Evolutionary conservation across 2,888 invertebrate genomes (phyloP).

Genomic region (Ormia ochracea): DNA sequence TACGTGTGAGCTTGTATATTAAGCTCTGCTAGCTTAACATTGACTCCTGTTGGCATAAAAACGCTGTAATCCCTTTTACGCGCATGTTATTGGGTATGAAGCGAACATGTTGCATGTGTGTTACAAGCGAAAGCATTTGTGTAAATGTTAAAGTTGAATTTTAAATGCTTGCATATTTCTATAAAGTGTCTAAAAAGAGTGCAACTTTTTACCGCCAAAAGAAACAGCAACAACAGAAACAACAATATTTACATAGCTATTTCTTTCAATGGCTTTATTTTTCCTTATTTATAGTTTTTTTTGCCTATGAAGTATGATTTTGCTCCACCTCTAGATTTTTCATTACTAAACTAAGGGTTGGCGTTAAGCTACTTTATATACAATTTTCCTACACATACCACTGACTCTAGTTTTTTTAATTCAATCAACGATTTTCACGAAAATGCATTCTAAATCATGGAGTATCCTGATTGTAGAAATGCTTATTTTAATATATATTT

Average conservation of each 20-base stretch:
- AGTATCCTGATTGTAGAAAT: no score
- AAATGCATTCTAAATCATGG: background rate
- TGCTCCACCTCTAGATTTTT: conserved; percentile 32
- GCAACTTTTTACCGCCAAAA: conserved; percentile 41
- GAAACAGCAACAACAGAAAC: conserved; percentile 31
- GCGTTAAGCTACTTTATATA: conserved; percentile 30
- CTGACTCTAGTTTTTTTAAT: background rate
- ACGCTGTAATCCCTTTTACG: background rate
- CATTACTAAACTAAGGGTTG: conserved; percentile 45
- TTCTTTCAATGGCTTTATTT: conserved; percentile 10
- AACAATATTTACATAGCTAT: conserved; percentile 47
- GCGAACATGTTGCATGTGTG: conserved; percentile 24
- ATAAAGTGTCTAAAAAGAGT: conserved; percentile 26
- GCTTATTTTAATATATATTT: no score
- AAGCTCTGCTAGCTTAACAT: background rate
- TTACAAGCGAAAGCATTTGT: background rate
- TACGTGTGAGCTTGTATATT: background rate
- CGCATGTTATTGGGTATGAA: conserved; percentile 6
- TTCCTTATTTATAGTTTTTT: background rate
- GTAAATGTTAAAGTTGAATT: conserved; percentile 41
- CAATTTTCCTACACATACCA: conserved; percentile 37
- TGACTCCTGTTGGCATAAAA: background rate
- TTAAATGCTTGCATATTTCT: background rate
- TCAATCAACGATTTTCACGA: conserved; percentile 7
- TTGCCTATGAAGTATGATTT: background rate